Percentiles rank a stretch among this genome's conserved stretches.
Conservation (phyloP, 1,140 invertebrate species). For the Sminthurinus signatus region DNA sequence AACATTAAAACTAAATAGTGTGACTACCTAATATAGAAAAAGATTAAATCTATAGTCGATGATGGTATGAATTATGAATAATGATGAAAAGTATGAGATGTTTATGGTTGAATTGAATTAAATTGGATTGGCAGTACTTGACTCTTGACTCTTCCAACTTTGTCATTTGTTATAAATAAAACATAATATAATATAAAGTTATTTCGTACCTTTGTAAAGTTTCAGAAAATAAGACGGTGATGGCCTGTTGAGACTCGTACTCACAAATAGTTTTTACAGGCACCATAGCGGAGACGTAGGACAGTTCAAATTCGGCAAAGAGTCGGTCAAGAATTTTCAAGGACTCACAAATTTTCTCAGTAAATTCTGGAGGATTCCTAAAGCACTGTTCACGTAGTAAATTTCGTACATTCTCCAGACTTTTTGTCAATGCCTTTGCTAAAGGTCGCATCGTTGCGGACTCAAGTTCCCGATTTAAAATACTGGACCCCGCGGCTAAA, state of each 20-base stretch:
- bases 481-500: conserved; percentile 85
- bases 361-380: conserved; percentile 50
- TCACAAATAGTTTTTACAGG: conserved; percentile 94
- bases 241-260: conserved; percentile 92
- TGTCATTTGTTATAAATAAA: no score
- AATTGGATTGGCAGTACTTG: no score
- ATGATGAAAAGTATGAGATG: no score
- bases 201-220: conserved; percentile 69
- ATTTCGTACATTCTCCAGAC: conserved; percentile 83
- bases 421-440: conserved; percentile 89
- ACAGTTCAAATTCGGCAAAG: conserved; percentile 95
- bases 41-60: no score
- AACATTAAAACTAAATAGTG: no score
- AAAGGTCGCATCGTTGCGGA: conserved; percentile 93
- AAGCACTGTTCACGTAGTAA: conserved; percentile 77
- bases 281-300: conserved; percentile 98
- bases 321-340: conserved; percentile 88
- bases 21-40: no score
- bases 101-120: no score
- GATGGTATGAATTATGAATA: no score
- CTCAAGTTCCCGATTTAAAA: conserved; percentile 91
- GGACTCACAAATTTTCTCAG: conserved; percentile 77
- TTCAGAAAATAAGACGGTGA: conserved; percentile 95
- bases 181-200: no score
- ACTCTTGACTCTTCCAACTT: no score